Conservation (phyloP, 1,140 invertebrate species). For the Drosophila repletoides region DNA sequence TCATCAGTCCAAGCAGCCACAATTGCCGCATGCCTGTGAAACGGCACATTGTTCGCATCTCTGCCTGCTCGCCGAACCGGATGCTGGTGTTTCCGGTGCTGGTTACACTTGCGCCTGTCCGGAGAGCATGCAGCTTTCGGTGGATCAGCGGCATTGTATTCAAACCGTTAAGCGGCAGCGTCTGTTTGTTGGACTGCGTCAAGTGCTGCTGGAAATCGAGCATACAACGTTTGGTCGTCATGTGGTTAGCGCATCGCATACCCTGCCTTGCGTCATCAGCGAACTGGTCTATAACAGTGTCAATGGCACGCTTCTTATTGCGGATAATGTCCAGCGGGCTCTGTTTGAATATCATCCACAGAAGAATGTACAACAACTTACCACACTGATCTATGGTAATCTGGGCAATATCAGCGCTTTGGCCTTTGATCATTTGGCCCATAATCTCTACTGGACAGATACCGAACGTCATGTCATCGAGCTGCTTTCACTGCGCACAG, state of each 20-base stretch:
- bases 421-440: slow-evolving; percentile 87
- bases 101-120: slow-evolving; percentile 90
- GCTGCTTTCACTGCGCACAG: slow-evolving; percentile 84
- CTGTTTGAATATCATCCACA: slow-evolving; percentile 82
- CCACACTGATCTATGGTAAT: slow-evolving; percentile 81
- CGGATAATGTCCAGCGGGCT: slow-evolving; percentile 83
- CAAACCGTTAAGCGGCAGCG: slow-evolving; percentile 82
- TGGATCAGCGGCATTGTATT: slow-evolving; percentile 84
- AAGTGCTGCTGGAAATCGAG: slow-evolving; percentile 82
- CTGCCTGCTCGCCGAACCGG: slow-evolving; percentile 88
- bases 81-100: slow-evolving; percentile 83
- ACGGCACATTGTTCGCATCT: slow-evolving; percentile 88
- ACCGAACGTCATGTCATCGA: slow-evolving; percentile 84
- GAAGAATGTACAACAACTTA: slow-evolving; percentile 59
- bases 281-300: slow-evolving; percentile 82
- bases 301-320: slow-evolving; percentile 83
- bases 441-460: slow-evolving; percentile 88
- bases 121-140: slow-evolving; percentile 85
- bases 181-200: slow-evolving; percentile 78
- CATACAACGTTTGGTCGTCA: slow-evolving; percentile 83
- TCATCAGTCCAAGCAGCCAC: slow-evolving; percentile 85
- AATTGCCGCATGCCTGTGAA: slow-evolving; percentile 87
- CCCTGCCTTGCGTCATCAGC: slow-evolving; percentile 81
- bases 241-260: slow-evolving; percentile 51
- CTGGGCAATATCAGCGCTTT: slow-evolving; percentile 85